Evolutionary conservation across 2,888 invertebrate species (phyloP).

Genomic region (Rhaphigaster nebulosa): DNA sequence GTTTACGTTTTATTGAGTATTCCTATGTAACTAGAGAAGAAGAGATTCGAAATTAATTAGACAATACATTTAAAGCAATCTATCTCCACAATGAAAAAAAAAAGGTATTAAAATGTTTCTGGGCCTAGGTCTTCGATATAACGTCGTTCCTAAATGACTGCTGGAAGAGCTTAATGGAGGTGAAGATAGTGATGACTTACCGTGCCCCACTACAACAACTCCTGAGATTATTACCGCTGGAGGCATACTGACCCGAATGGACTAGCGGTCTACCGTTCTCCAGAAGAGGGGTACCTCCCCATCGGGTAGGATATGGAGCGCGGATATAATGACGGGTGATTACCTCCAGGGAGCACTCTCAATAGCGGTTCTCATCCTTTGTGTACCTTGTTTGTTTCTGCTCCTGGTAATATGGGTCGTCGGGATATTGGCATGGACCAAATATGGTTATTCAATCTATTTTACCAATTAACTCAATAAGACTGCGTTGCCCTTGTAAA

Average conservation of each 20-base stretch:
- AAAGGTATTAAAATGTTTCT: too few species aligned
- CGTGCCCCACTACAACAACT: not conserved
- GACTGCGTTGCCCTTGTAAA: too few species aligned
- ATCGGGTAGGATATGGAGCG: not conserved
- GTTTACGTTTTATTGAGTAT: too few species aligned
- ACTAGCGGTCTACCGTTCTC: not conserved
- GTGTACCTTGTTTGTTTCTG: not conserved
- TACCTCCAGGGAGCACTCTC: not conserved
- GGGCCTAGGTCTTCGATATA: too few species aligned
- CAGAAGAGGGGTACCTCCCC: not conserved
- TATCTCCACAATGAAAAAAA: too few species aligned
- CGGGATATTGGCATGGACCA: not conserved
- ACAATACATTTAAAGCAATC: too few species aligned
- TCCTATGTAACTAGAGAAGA: too few species aligned
- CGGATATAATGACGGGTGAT: not conserved
- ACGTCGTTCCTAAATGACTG: not conserved
- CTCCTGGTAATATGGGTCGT: not conserved
- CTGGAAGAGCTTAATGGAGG: not conserved
- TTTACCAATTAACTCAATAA: not conserved
- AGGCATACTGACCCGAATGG: slow-evolving; percentile 29
- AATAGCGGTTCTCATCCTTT: not conserved
- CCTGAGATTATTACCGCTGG: not conserved
- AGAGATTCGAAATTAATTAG: too few species aligned
- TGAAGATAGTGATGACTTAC: not conserved
- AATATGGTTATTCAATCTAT: not conserved